Evolutionary conservation across 2,797 vertebrate species (phyloP).

Genomic region (Odontamblyopus lacepedii): DNA sequence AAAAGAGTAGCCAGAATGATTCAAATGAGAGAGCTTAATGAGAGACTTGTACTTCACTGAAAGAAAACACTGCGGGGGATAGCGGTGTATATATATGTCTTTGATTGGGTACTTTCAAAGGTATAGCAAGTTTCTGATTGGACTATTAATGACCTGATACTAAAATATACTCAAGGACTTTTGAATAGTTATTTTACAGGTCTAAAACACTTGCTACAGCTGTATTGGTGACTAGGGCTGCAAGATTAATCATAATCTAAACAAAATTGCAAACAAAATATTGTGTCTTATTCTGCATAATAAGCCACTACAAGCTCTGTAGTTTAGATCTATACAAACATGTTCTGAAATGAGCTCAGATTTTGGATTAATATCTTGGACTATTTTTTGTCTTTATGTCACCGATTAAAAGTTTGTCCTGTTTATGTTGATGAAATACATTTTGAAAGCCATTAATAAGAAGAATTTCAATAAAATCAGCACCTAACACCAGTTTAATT

Average conservation of each 20-base stretch:
- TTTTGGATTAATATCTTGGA: background rate
- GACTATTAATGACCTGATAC: background rate
- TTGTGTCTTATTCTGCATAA: too few relatives aligned
- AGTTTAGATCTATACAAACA: too few relatives aligned
- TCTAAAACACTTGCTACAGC: background rate
- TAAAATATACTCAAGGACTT: background rate
- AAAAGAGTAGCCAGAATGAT: constrained; percentile 45
- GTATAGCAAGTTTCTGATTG: background rate
- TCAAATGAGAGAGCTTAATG: constrained; percentile 20
- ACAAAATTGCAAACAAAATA: background rate
- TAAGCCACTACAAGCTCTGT: too few relatives aligned
- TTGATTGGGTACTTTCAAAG: constrained; percentile 2
- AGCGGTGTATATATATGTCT: background rate
- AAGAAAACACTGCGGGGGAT: constrained; percentile 7
- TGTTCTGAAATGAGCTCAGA: background rate
- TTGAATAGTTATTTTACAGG: background rate
- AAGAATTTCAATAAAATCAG: background rate
- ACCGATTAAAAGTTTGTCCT: background rate
- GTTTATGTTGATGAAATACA: background rate
- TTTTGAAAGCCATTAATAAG: background rate
- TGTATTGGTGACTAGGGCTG: background rate
- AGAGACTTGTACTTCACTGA: background rate
- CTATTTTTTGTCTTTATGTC: background rate
- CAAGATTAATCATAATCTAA: background rate
- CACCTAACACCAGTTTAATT: too few relatives aligned